Base-by-base conservation (phyloP, 1,140 invertebrate species). In the Wasmannia auropunctata region DNA sequence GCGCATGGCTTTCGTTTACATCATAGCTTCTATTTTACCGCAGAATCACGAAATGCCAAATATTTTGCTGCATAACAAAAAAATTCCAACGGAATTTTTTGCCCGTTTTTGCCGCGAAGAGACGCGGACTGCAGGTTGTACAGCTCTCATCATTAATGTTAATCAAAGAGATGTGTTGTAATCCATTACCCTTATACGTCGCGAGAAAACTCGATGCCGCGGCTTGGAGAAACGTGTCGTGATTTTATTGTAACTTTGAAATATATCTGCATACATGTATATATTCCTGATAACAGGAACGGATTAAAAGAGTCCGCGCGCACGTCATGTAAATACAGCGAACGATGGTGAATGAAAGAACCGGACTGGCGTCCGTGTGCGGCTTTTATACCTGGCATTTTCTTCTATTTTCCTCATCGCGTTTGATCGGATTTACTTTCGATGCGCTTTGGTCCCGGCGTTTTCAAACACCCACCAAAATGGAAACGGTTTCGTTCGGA, bases 351-450 rank as follows among this genome's bases (percentile, higher is more conserved):
- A 81, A 72, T 70, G 37, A 81, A 70, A 70, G 65, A 81, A 70
- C 19, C 49, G 65, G n/a, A 81, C 49, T 58, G n/a, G 65, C 49
- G 37, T 46, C 16, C 63, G 77, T 40, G 43, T 67, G 65, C 65
- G 65, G 65, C 65, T 81, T 72, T 72, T 72, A 43, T 58, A 58
- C 22, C 67, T 19, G n/a, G 67, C 79, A 60, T 83, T 83, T 83
- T 83, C 79, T 83, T 83, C 67, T 58, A 83, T 83, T 85, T 85
- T 85, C 37, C 84, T 72, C 75, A 62, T 49, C 62, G 84, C 51
- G 79, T 83, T 65, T 84, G 85, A 86, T 86, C 77, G 77, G 85
- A 83, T 86, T 86, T 86, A 86, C 40, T 69, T 69, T 86, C 77
- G 85, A 84, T 86, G 77, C 84, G 84, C 84, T 85, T 85, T 85